A percentile compares a stretch with the other conserved stretches of the same genome.
These are phyloP conservation scores for Cacoxenus indagator DNA, from an alignment of 2,888 invertebrate genomes.

Conservation along the genomic window DNA sequence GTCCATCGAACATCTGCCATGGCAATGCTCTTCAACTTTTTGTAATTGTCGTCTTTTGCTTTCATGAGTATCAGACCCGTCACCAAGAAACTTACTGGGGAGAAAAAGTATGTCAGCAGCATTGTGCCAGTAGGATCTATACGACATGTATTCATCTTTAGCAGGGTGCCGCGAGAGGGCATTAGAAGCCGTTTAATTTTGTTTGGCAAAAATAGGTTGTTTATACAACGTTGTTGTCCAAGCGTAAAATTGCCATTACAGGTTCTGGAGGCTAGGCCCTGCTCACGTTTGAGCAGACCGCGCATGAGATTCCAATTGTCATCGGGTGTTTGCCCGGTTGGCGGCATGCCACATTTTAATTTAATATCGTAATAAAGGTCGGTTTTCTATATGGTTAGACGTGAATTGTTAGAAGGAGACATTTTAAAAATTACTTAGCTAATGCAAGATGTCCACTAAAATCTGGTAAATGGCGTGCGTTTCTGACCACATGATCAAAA, in stretches of 20 bases:
- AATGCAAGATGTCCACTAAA: too few relatives aligned
- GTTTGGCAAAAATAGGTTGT: background rate
- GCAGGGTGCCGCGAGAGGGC: too few relatives aligned
- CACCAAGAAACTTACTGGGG: too few relatives aligned
- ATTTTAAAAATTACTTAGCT: too few relatives aligned
- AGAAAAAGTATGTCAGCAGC: background rate
- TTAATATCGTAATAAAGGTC: background rate
- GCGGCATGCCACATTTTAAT: background rate
- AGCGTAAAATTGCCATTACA: background rate
- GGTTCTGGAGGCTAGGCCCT: background rate
- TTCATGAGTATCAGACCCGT: background rate
- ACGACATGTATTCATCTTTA: background rate
- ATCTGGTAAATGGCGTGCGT: too few relatives aligned
- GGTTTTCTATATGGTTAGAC: background rate
- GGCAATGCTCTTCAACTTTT: background rate
- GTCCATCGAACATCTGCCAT: background rate
- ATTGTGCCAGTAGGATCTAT: background rate
- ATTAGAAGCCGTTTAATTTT: background rate
- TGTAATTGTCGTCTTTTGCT: background rate
- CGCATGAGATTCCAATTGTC: background rate
- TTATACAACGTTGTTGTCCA: slow-evolving; percentile 1
- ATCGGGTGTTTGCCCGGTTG: background rate
- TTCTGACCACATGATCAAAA: too few relatives aligned
- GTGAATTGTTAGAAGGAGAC: background rate
- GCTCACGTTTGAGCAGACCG: background rate